A percentile compares a stretch with the other conserved stretches of the same genome.
Conservation (phyloP, 2,113 vertebrate species). For the Eudyptes chrysolophus region DNA sequence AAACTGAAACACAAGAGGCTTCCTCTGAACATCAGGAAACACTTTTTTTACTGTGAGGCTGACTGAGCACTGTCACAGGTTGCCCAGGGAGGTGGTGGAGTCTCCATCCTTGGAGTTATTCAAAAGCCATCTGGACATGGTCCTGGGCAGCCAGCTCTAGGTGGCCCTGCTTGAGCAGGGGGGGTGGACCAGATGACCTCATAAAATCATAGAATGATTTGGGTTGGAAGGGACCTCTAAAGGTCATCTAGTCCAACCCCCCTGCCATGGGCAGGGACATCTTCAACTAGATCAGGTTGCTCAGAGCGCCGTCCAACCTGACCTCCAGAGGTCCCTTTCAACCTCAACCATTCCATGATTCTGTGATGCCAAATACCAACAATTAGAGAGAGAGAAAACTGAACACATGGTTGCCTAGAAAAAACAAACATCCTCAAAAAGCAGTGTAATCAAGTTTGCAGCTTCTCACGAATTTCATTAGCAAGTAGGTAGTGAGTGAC, state of each 20-base stretch:
- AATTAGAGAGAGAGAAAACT: not conserved
- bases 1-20: not conserved
- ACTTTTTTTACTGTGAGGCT: not conserved
- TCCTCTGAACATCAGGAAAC: not conserved
- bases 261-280: not conserved
- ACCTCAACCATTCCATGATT: not conserved
- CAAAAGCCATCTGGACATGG: not conserved
- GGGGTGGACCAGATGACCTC: not conserved
- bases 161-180: not conserved
- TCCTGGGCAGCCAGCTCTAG: not conserved
- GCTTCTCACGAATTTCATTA: not conserved
- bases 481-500: not conserved
- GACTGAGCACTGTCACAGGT: not conserved
- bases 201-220: not conserved
- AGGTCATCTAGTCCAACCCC: not conserved
- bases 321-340: not conserved
- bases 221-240: not conserved
- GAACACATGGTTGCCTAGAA: not conserved
- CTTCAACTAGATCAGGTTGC: not conserved
- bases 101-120: not conserved
- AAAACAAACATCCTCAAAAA: not conserved
- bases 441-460: not conserved
- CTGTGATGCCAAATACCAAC: not conserved
- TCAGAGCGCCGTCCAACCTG: not conserved
- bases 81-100: not conserved